These are phyloP conservation scores for Cyanoderma ruficeps DNA, from an alignment of 2,113 vertebrate genomes.

Conservation along the genomic window DNA sequence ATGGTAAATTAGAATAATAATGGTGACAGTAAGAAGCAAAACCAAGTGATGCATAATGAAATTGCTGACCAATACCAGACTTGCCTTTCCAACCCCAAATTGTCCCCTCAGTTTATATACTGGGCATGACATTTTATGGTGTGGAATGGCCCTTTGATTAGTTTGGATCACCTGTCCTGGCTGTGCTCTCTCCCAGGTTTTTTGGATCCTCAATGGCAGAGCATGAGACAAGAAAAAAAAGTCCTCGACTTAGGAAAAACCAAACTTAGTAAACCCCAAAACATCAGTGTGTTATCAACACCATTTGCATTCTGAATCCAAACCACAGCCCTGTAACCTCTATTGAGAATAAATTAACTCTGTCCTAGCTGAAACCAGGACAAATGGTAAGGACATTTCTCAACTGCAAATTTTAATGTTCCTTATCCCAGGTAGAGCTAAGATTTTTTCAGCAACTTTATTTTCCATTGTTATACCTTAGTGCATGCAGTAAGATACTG, in stretches of 20 bases:
- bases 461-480: neutral
- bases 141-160: neutral
- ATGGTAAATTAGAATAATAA: neutral
- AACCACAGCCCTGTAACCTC: neutral
- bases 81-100: neutral
- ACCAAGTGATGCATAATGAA: neutral
- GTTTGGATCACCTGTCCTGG: neutral
- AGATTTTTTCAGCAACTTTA: neutral
- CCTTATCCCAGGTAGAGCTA: neutral
- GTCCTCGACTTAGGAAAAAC: neutral
- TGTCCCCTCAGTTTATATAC: neutral
- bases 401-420: neutral
- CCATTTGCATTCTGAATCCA: neutral
- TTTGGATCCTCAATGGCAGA: neutral
- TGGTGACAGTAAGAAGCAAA: neutral
- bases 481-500: neutral
- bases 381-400: neutral
- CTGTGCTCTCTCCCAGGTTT: neutral
- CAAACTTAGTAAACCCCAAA: neutral
- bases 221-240: neutral
- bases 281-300: neutral
- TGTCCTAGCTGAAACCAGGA: neutral
- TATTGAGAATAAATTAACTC: neutral
- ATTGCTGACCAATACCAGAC: neutral
- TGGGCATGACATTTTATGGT: neutral